A percentile compares a stretch with the other conserved stretches of the same genome.
Evolutionary conservation across 2,113 vertebrate genomes (phyloP).

Genomic region (Myrmecobius fasciatus): DNA sequence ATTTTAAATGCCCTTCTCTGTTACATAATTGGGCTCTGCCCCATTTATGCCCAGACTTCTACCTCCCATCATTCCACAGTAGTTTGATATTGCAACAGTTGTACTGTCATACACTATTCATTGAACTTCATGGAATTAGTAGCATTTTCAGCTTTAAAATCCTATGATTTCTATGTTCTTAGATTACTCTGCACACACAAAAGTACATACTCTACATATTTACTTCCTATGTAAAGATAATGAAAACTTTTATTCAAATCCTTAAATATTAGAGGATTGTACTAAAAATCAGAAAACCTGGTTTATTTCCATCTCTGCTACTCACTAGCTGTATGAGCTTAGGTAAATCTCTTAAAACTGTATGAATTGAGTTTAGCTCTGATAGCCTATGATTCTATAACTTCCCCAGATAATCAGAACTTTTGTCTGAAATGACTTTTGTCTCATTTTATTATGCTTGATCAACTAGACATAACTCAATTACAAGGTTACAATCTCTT

Average conservation of each 20-base stretch:
- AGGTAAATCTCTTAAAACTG: no score
- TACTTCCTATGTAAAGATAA: neutral
- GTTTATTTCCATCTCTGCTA: neutral
- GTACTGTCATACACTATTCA: neutral
- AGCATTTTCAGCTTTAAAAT: neutral
- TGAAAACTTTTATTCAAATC: neutral
- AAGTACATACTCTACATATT: neutral
- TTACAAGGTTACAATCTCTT: neutral
- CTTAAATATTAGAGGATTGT: neutral
- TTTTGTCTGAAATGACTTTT: neutral
- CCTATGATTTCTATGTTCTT: neutral
- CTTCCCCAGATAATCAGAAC: constrained; percentile 3
- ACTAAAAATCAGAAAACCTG: neutral
- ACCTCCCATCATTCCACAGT: neutral
- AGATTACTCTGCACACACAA: neutral
- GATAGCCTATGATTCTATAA: neutral
- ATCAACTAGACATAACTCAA: neutral
- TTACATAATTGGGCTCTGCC: constrained; percentile 4
- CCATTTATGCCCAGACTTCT: no score
- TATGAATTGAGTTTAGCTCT: no score
- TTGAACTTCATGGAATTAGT: neutral
- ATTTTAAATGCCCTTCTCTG: neutral
- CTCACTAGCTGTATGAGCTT: neutral
- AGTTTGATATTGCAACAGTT: constrained; percentile 11
- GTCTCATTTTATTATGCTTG: neutral